Evolutionary conservation across 2,888 invertebrate genomes (phyloP), one percentile per base, ranked within the genome.

Genomic region (Tachina lurida): DNA sequence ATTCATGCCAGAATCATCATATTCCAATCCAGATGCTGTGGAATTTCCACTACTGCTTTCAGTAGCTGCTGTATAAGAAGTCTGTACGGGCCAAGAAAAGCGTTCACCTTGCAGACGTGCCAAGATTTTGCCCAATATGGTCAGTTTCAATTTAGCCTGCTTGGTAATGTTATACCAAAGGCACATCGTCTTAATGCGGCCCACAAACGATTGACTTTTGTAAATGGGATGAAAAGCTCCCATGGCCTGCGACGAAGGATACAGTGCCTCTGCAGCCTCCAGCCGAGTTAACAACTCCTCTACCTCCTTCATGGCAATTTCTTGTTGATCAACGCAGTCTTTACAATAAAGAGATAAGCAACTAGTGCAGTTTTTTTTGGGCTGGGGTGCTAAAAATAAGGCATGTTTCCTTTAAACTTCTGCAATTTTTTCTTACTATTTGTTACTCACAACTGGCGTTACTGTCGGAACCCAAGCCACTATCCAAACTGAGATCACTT

Each of bases 81-180:
- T 91, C 62, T 91, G 90, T 19, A 92, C 90, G 0, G 93, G 93
- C 93, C 93, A 93, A 15, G 91, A 91, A 86, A 93, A 93, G 73
- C 91, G 90, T 84, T 92, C 92, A 5, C 92, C 91, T 87, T 93
- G 93, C 49, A 93, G 87, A 68, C 92, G 89, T 56, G 92, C 92
- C 86, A 96, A 91, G 89, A 97, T 94, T 90, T 95, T 95, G 0
- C 96, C 95, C 89, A 97, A 93, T 84, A 97, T 95, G 85, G 96
- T 94, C 87, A 98, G 93, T 92, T 97, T 97, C 75, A 97, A 94
- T 70, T 96, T 95, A 92, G 98, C 95, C 92, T 97, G 97, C 88
- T 95, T 95, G 0, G 97, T 97, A 91, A 97, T 96, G 93, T 98
- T 98, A 92, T 96, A 96, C 98, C 98, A 98, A 3, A 98, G 94